phyloP scores from a whole-genome alignment of 2,888 invertebrate genomes.

The Odontocerum albicorne region DNA sequence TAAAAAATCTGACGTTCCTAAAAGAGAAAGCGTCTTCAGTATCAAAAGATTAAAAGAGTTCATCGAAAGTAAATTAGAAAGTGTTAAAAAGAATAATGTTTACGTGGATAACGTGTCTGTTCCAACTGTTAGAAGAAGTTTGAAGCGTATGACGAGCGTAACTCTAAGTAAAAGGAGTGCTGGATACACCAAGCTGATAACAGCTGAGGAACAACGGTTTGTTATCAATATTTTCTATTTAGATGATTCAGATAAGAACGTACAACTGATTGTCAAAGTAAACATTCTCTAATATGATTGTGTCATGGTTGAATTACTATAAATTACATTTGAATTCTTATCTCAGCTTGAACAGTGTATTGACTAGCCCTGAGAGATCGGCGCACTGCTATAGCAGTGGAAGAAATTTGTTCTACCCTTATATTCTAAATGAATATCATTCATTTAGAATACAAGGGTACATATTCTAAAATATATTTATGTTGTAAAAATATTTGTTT shows the following conservation, averaged over 20 bases:
- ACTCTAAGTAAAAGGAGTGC: slow-evolving; percentile 50
- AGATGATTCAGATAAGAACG: not conserved
- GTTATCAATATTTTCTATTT: not conserved
- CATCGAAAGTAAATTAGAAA: slow-evolving; percentile 41
- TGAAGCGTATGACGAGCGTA: slow-evolving; percentile 49
- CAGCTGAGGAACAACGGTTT: slow-evolving; percentile 74
- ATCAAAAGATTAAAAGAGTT: slow-evolving; percentile 37
- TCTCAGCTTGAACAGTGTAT: no score
- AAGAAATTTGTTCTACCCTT: no score
- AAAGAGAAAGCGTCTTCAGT: slow-evolving; percentile 31
- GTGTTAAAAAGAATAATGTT: slow-evolving; percentile 44
- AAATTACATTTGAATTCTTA: no score
- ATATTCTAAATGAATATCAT: no score
- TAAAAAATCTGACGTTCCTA: slow-evolving; percentile 3
- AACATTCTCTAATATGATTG: no score
- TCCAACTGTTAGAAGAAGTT: slow-evolving; percentile 47
- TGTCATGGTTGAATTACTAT: no score
- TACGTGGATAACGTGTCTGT: slow-evolving; percentile 48
- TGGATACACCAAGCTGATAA: slow-evolving; percentile 65
- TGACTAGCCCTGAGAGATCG: no score
- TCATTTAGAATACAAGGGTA: no score
- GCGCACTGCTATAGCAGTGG: no score
- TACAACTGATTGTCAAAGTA: no score
- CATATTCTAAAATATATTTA: no score
- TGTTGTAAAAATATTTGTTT: no score